A percentile compares a stretch with the other conserved stretches of the same genome.
Evolutionary conservation across 2,797 vertebrate genomes (phyloP).

Genomic region (Vultur gryphus): DNA sequence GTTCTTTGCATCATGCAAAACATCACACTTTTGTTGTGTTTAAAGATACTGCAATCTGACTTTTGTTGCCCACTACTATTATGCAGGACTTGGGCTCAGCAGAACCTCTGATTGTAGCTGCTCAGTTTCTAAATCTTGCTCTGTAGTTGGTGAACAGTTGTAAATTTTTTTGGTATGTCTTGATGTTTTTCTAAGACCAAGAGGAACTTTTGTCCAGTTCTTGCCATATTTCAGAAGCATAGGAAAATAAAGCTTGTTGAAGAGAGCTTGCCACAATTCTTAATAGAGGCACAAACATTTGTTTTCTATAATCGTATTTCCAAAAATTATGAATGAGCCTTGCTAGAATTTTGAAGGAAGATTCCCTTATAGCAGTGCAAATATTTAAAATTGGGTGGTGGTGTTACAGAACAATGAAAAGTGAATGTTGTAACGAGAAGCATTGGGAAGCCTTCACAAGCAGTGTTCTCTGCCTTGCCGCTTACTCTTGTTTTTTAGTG

Average conservation of each 20-base stretch:
- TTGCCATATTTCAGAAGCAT: background rate
- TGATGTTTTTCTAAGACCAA: background rate
- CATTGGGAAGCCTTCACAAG: background rate
- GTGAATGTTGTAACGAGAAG: background rate
- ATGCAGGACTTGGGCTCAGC: background rate
- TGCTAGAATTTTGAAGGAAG: background rate
- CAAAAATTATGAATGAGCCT: background rate
- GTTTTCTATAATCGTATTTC: background rate
- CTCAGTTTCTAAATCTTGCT: background rate
- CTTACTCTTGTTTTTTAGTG: background rate
- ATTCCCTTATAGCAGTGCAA: background rate
- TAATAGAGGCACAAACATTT: background rate
- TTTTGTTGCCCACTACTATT: background rate
- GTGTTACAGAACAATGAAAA: background rate
- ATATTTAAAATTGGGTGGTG: rapidly evolving
- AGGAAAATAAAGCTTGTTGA: background rate
- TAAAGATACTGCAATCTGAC: no score
- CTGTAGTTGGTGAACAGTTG: background rate
- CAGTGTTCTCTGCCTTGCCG: background rate
- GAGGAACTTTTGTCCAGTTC: background rate
- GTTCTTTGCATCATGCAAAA: background rate
- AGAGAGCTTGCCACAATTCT: background rate
- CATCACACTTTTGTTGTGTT: background rate
- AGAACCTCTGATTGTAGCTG: background rate
- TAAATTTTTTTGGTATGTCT: background rate